Base-by-base conservation (phyloP, 2,113 vertebrate genomes). In the Rhabdomys dilectus region DNA sequence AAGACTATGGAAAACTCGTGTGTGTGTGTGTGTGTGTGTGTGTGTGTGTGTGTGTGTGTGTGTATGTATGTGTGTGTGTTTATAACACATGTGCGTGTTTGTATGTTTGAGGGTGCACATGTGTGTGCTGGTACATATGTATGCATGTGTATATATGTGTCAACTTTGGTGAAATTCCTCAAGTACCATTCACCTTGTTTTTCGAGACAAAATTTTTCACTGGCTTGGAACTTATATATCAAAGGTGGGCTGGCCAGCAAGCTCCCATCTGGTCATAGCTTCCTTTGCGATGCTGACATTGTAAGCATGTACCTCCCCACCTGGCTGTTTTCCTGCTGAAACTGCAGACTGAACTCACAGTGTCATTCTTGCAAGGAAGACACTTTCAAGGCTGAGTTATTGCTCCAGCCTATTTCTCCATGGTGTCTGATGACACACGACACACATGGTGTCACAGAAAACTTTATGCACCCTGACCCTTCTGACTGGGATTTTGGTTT, bases 381-480 rank as follows among this genome's bases (percentile, higher is more conserved):
- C 56, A 39, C 19, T 39, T 81, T 6, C 19, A 21, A 26, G 19
- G 9, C 31, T 58, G 34, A 53, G 22, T 36, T 82, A n/a, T n/a
- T 21, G 22, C 21, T 22, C 36, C 36, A 60, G 56, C 6, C 56
- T 24, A 58, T n/a, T n/a, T 58, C 76, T 31, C 36, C 7, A 0
- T 34, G 87, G 86, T 31, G 51, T 80, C 80, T 81, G 45, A 62
- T 68, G 48, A 58, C 9, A n/a, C 11, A 66, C 6, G 15, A 24
- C 19, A 0, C 17, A 60, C 31, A 26, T 3, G 16, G 29, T 7
- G 26, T 60, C 92, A 7, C 78, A 56, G 95, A 82, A 64, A 60
- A 21, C 31, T 36, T 68, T 31, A 0, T 26, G 7, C 7, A 3
- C 17, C 17, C 73, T 5, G 0, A 7, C 4, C 29, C 45, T 19